These are phyloP conservation scores for Theristicus caerulescens DNA, from an alignment of 2,113 vertebrate genomes.

Conservation along the genomic window DNA sequence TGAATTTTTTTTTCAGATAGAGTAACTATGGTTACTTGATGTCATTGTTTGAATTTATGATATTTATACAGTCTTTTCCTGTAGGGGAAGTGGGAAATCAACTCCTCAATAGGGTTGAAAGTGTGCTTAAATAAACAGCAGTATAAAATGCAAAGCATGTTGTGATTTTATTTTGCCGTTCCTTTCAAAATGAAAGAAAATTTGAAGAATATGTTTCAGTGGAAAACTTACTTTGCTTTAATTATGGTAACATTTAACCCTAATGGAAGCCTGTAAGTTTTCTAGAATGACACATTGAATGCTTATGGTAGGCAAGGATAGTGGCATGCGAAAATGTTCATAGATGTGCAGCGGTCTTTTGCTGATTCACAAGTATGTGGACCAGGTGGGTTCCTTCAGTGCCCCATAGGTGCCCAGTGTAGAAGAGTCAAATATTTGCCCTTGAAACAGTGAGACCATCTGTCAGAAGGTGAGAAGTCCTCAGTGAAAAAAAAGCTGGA, in stretches of 20 bases:
- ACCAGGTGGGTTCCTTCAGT: not conserved
- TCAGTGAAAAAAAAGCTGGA: not conserved
- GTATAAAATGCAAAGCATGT: not conserved
- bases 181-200: not conserved
- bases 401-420: not conserved
- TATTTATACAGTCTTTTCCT: not conserved
- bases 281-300: not conserved
- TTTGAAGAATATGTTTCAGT: not conserved
- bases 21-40: not conserved
- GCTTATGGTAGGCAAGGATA: not conserved
- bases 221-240: not conserved
- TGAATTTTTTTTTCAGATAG: not conserved
- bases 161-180: not conserved
- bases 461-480: not conserved
- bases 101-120: not conserved
- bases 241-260: not conserved
- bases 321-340: not conserved
- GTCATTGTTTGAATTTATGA: not conserved
- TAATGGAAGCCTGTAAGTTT: not conserved
- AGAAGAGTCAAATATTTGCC: not conserved
- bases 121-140: not conserved
- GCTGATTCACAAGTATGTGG: not conserved
- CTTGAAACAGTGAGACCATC: not conserved
- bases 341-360: not conserved
- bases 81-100: not conserved